Conservation (phyloP, 2,888 invertebrate genomes). For the Caenorhabditis parvicauda region DNA sequence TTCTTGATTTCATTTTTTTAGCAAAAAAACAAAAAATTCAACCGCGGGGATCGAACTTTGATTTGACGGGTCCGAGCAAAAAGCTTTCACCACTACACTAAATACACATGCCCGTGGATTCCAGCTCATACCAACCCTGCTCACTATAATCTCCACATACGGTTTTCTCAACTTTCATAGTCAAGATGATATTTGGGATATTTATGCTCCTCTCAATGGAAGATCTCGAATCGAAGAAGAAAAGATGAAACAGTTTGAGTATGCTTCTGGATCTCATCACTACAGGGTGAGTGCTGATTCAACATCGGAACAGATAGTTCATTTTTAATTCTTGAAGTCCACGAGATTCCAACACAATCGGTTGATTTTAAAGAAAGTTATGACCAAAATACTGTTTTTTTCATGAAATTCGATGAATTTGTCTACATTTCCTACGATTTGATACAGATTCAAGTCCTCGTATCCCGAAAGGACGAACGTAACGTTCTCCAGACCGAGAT, state of each 20-base stretch:
- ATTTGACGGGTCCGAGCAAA: not conserved
- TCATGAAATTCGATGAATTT: too few species aligned
- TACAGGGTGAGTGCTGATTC: conserved; percentile 44
- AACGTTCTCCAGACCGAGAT: conserved; percentile 40
- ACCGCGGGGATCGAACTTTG: too few species aligned
- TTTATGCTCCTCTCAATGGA: conserved; percentile 57
- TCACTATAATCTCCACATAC: conserved; percentile 52
- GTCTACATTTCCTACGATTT: too few species aligned
- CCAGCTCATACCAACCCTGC: conserved; percentile 49
- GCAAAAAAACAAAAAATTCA: not conserved
- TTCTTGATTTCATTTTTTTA: too few species aligned
- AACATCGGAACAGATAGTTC: too few species aligned
- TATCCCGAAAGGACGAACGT: conserved; percentile 51
- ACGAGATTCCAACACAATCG: too few species aligned
- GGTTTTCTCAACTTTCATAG: conserved; percentile 52
- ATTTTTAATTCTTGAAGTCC: too few species aligned
- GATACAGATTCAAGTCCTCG: conserved; percentile 60
- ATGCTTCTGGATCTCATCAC: conserved; percentile 53
- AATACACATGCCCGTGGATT: conserved; percentile 8
- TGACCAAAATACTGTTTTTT: too few species aligned
- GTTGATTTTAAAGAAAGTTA: too few species aligned
- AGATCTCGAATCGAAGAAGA: conserved; percentile 50
- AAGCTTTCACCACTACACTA: not conserved
- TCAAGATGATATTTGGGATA: conserved; percentile 61
- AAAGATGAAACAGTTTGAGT: conserved; percentile 52